Evolutionary conservation across 2,888 invertebrate genomes (phyloP).

Genomic region (Apocheima hispidaria): DNA sequence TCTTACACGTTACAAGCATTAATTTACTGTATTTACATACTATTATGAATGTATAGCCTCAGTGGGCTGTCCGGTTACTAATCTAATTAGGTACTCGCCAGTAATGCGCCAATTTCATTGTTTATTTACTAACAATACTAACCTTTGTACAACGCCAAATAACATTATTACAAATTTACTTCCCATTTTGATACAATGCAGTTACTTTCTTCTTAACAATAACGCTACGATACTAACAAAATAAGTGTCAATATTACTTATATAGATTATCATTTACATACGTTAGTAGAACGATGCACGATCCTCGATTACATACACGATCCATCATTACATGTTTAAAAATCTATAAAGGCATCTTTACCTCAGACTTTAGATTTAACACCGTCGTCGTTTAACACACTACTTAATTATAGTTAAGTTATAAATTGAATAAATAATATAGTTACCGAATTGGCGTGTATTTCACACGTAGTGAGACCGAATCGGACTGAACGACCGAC

Average conservation of each 20-base stretch:
- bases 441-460: constrained; percentile 73
- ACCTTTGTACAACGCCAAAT: constrained; percentile 85
- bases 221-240: constrained; percentile 79
- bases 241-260: constrained; percentile 84
- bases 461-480: constrained; percentile 60
- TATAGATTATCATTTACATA: constrained; percentile 74
- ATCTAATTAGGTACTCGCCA: constrained; percentile 86
- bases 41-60: constrained; percentile 75
- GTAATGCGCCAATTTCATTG: constrained; percentile 85
- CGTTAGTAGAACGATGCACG: constrained; percentile 81
- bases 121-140: constrained; percentile 81
- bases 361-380: constrained; percentile 86
- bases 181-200: constrained; percentile 78
- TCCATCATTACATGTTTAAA: constrained; percentile 78
- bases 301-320: constrained; percentile 74
- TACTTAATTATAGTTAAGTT: constrained; percentile 80
- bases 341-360: constrained; percentile 86
- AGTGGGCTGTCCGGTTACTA: constrained; percentile 78
- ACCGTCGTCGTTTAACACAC: constrained; percentile 80
- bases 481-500: constrained; percentile 43
- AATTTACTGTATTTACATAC: constrained; percentile 72
- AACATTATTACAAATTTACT: constrained; percentile 79
- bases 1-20: constrained; percentile 67
- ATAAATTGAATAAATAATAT: constrained; percentile 81
- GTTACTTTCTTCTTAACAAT: constrained; percentile 76